phyloP scores from a whole-genome alignment of 2,888 invertebrate species.

The Brachyptera risi region DNA sequence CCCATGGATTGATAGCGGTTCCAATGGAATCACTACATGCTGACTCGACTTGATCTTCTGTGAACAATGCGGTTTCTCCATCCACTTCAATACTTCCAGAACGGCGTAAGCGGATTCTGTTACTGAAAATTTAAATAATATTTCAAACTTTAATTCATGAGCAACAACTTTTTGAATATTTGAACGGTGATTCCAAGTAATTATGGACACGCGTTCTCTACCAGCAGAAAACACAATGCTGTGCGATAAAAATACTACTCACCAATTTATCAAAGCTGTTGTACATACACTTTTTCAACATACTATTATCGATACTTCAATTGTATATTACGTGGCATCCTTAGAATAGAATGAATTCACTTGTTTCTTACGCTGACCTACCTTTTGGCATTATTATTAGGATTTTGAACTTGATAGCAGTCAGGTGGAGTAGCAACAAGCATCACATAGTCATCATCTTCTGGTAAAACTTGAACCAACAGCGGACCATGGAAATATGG shows the following conservation, averaged over 20 bases:
- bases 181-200: too few species aligned
- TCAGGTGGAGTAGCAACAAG: conserved; percentile 46
- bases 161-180: too few species aligned
- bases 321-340: too few species aligned
- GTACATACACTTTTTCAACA: too few species aligned
- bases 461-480: conserved; percentile 45
- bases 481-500: conserved; percentile 51
- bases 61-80: conserved; percentile 25
- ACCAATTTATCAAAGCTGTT: too few species aligned
- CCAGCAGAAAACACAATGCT: too few species aligned
- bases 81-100: conserved; percentile 36
- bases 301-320: too few species aligned
- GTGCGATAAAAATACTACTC: too few species aligned
- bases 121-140: background rate
- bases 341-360: too few species aligned
- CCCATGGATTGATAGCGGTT: conserved; percentile 49
- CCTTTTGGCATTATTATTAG: too few species aligned
- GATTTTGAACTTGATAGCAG: conserved; percentile 34
- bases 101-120: conserved; percentile 32
- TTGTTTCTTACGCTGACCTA: too few species aligned
- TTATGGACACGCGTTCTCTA: too few species aligned
- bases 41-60: conserved; percentile 22
- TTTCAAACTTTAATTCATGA: background rate
- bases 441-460: conserved; percentile 48
- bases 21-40: conserved; percentile 3